These are phyloP conservation scores for Marasmarcha lunaedactyla DNA, from an alignment of 2,888 invertebrate species.

Conservation along the genomic window DNA sequence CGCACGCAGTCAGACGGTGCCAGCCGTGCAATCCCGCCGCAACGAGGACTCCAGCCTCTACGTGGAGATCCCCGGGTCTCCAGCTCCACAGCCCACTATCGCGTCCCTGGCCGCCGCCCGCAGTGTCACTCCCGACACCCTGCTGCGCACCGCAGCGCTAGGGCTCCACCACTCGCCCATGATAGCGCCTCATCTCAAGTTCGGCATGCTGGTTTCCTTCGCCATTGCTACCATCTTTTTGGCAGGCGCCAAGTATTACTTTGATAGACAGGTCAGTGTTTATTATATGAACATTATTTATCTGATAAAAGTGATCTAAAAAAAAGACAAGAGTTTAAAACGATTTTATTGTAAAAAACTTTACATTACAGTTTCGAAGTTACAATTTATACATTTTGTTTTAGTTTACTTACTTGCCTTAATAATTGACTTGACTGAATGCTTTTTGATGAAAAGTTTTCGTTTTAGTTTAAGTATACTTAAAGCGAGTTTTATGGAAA, in stretches of 20 bases:
- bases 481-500: too few relatives aligned
- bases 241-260: constrained; percentile 79
- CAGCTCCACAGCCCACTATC: constrained; percentile 46
- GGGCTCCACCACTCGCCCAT: constrained; percentile 56
- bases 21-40: constrained; percentile 42
- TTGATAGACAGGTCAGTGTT: constrained; percentile 71
- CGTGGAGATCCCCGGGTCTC: constrained; percentile 52
- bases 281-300: neutral
- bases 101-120: constrained; percentile 57
- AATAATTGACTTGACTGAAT: too few relatives aligned
- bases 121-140: constrained; percentile 56
- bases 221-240: constrained; percentile 77
- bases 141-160: constrained; percentile 54
- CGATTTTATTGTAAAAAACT: too few relatives aligned
- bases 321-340: neutral
- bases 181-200: constrained; percentile 73
- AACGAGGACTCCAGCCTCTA: constrained; percentile 51
- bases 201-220: constrained; percentile 79
- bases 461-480: too few relatives aligned
- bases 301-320: neutral
- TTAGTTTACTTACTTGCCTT: too few relatives aligned
- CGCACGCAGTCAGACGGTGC: too few relatives aligned
- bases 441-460: too few relatives aligned
- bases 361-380: too few relatives aligned
- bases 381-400: too few relatives aligned